A percentile compares a stretch with the other conserved stretches of the same genome.
phyloP scores from a whole-genome alignment of 1,140 invertebrate genomes.

The Ceratosolen fusciceps region DNA sequence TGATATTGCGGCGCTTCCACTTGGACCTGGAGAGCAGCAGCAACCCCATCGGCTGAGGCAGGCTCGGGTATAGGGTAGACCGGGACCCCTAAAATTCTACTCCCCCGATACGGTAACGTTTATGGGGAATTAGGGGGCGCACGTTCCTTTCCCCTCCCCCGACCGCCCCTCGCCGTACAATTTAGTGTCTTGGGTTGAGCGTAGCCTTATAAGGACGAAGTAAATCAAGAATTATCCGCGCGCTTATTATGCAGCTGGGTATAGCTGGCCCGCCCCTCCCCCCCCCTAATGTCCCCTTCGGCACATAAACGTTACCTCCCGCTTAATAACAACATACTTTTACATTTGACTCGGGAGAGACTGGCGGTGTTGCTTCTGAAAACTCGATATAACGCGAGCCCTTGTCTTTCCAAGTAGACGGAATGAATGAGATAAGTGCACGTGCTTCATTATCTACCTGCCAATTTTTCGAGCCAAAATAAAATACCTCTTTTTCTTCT shows the following conservation, averaged over 20 bases:
- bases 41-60: not conserved
- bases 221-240: slow-evolving; percentile 13
- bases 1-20: not conserved
- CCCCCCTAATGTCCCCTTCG: not conserved
- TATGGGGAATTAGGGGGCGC: not conserved
- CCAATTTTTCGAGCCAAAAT: not conserved
- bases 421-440: not conserved
- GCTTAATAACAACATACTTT: not conserved
- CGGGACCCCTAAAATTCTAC: not conserved
- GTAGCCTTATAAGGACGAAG: not conserved
- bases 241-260: not conserved
- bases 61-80: too few relatives aligned
- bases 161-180: too few relatives aligned
- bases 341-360: not conserved
- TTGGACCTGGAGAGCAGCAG: not conserved
- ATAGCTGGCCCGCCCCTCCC: too few relatives aligned
- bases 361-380: not conserved
- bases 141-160: not conserved
- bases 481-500: not conserved
- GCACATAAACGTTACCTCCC: not conserved
- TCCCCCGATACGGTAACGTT: not conserved
- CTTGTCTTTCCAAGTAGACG: not conserved
- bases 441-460: not conserved
- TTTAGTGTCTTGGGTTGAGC: not conserved
- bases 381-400: not conserved